Evolutionary conservation across 1,140 invertebrate genomes (phyloP), one percentile per base, ranked within the genome.

Genomic region (Asbolus verrucosus): DNA sequence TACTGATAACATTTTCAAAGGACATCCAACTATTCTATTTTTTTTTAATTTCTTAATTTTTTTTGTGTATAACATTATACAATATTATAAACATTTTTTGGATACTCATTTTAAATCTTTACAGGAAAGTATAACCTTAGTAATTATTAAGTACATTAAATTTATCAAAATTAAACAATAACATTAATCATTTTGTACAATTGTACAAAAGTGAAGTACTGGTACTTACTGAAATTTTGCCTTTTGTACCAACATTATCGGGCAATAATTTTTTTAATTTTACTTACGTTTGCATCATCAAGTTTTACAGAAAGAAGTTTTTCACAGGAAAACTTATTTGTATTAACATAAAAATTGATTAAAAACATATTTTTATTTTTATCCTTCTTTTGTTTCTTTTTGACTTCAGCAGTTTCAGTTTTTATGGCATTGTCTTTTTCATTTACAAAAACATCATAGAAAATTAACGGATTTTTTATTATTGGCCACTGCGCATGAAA

Each of bases 291-390:
- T 27, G n/a, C 46, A 54, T 54, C 30, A 8, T 14, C 19, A 41
- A 63, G 24, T 19, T 2, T 41, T 39, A 63, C 13, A 2, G 24
- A 19, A 9, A 21, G 30, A 39, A 63, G 39, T 14, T 38, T 63
- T 18, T 39, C 33, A 5, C 4, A 41, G 8, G 39, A 11, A 38
- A 63, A 63, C 14, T 63, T 63, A 33, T 63, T 41, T 6, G 18
- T 15, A 27, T 41, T 63, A 27, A 63, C 8, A 3, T n/a, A 63
- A 27, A 31, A 41, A 8, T 63, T 63, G 6, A 63, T 8, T 11
- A 39, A 30, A 18, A 63, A 63, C 14, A 18, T 33, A 15, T 63
- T 63, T 8, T 18, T 38, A 39, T 38, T 63, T 39, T 41, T 63
- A 4, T 36, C 11, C 19, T 63, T 63, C 16, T 6, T 39, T 63